A percentile compares a stretch with the other conserved stretches of the same genome.
Evolutionary conservation across 2,888 invertebrate genomes (phyloP).

Genomic region (Lissocephala sabroskyi): DNA sequence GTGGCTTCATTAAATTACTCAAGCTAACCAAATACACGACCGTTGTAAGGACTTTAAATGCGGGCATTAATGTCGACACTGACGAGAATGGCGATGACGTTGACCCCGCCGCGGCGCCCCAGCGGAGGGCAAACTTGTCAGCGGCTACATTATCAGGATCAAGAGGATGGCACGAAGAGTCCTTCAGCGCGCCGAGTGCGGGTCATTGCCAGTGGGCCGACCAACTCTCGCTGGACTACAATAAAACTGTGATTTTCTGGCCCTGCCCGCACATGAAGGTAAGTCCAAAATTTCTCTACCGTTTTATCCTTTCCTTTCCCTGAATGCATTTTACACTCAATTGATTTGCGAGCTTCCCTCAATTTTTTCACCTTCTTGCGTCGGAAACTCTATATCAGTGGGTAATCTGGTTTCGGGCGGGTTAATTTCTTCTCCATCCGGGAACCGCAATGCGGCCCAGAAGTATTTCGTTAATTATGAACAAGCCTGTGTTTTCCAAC

Average conservation of each 20-base stretch:
- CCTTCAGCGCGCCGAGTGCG: constrained; percentile 31
- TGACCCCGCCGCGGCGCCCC: constrained; percentile 49
- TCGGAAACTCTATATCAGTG: no score
- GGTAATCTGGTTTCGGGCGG: no score
- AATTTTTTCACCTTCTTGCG: no score
- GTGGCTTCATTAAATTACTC: constrained; percentile 70
- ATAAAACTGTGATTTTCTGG: constrained; percentile 71
- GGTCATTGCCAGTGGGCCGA: constrained; percentile 70
- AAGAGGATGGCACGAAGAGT: constrained; percentile 18
- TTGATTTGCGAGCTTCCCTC: no score
- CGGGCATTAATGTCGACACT: constrained; percentile 63
- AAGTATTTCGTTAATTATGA: no score
- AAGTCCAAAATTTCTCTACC: constrained; percentile 38
- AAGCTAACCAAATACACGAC: constrained; percentile 70
- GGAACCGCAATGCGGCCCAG: no score
- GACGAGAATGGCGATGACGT: constrained; percentile 31
- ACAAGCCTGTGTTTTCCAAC: no score
- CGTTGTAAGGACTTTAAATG: constrained; percentile 69
- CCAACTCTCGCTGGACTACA: constrained; percentile 68
- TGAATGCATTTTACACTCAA: no score
- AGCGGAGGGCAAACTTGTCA: constrained; percentile 33
- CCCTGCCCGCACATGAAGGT: constrained; percentile 72
- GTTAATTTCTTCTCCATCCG: no score
- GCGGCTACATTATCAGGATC: constrained; percentile 34
- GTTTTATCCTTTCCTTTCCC: no score